Evolutionary conservation across 2,888 invertebrate species (phyloP).

Genomic region (Mesorhabditis belari): DNA sequence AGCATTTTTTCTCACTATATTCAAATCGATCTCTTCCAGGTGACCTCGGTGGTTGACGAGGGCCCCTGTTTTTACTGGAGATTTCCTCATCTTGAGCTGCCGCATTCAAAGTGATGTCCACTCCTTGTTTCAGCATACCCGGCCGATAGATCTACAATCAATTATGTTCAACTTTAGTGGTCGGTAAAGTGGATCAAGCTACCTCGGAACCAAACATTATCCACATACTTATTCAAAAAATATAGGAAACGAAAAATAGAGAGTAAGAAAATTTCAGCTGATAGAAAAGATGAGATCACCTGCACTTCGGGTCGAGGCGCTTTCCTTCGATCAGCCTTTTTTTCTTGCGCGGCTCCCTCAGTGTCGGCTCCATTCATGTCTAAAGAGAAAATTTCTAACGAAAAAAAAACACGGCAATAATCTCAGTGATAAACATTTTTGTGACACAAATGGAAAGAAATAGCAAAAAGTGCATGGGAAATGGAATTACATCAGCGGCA

Average conservation of each 20-base stretch:
- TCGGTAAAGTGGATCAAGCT: neutral
- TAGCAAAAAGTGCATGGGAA: no score
- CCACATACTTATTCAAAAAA: neutral
- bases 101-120: neutral
- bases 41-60: neutral
- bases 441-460: no score
- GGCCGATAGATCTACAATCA: neutral
- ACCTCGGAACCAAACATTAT: neutral
- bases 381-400: no score
- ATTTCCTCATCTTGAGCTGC: neutral
- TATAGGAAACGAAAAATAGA: neutral
- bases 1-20: no score
- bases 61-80: neutral
- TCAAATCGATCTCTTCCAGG: no score
- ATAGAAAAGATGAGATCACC: neutral
- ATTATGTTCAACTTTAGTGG: neutral
- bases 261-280: no score
- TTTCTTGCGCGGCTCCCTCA: neutral
- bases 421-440: no score
- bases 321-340: neutral
- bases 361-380: neutral
- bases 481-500: no score
- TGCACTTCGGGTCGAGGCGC: neutral
- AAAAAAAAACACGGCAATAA: no score
- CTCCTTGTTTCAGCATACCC: neutral